Conservation (phyloP, 2,888 invertebrate species). For the Molorchus minor region DNA sequence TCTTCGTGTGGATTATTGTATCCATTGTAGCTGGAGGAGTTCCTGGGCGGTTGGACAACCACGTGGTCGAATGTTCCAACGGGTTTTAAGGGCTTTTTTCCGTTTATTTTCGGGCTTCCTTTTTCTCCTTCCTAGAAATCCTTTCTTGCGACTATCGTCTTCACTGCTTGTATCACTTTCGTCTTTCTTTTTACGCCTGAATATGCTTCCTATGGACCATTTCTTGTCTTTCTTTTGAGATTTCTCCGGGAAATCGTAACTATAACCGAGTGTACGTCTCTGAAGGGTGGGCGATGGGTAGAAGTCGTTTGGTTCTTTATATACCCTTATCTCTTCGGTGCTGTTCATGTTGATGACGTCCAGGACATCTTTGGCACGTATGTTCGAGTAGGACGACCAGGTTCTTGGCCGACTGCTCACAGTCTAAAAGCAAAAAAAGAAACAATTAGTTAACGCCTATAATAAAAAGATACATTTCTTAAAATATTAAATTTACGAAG, state of each 20-base stretch:
- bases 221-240: slow-evolving; percentile 72
- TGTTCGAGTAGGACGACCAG: slow-evolving; percentile 60
- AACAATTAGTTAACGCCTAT: slow-evolving; percentile 3
- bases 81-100: slow-evolving; percentile 65
- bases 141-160: slow-evolving; percentile 59
- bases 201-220: slow-evolving; percentile 84
- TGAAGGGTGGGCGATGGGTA: slow-evolving; percentile 53
- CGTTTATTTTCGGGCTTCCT: slow-evolving; percentile 63
- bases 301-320: slow-evolving; percentile 44
- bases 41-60: slow-evolving; percentile 58
- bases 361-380: slow-evolving; percentile 54
- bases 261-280: slow-evolving; percentile 63
- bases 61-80: slow-evolving; percentile 74
- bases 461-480: no score
- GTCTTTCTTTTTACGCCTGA: slow-evolving; percentile 78
- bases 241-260: slow-evolving; percentile 63
- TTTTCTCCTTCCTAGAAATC: slow-evolving; percentile 58
- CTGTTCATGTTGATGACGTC: slow-evolving; percentile 55
- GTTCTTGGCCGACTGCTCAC: slow-evolving; percentile 61
- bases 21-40: slow-evolving; percentile 42
- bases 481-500: no score
- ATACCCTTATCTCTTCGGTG: slow-evolving; percentile 54
- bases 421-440: slow-evolving; percentile 59
- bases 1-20: slow-evolving; percentile 57
- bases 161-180: slow-evolving; percentile 68